Base-by-base conservation (phyloP, 2,888 invertebrate species). In the Diarsia dahlii region DNA sequence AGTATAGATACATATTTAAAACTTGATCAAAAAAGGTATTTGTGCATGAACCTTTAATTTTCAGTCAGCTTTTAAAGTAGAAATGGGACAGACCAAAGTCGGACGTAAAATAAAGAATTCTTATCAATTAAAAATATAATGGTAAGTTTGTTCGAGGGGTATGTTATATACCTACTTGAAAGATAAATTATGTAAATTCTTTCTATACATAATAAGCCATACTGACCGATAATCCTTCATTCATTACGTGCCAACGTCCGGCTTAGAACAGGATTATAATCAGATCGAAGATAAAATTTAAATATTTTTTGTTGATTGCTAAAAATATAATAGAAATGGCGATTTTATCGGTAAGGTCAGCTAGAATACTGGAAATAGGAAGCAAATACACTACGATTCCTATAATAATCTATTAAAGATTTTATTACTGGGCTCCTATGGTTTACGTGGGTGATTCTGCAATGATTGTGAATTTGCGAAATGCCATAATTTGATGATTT, bases 191-290 rank as follows among this genome's bases (percentile, higher is more conserved):
- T 73, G 60, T 62, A 68, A 6, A 23, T 12, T 50, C 13, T 48
- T 54, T 54, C 10, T 54, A 9, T 23, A n/a, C 8, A 13, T 45
- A 8, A 6, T 63, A 78, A 52, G 39, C 20, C 39, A n/a, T 77
- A 34, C 15, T 60, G 39, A 46, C 46, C 28, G 79, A 78, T 79
- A 48, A 82, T 82, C 67, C 64, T 58, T 65, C 10, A 67, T 77
- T 67, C 45, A 64, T 72, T 71, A 39, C 28, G 58, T 63, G 8
- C 34, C 13, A 50, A 46, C 64, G 64, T 86, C 82, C 79, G 84
- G 78, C 70, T 86, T 62, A 64, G 5, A 13, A 39, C 5, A 58
- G 48, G 67, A 86, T 86, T 77, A 73, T 45, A 54, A 12, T 46
- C 8, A 28, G 15, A 60, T 54, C 45, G n/a, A 64, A 39, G 83